Base-by-base conservation (phyloP, 2,113 vertebrate species). In the Tyrannus savana region DNA sequence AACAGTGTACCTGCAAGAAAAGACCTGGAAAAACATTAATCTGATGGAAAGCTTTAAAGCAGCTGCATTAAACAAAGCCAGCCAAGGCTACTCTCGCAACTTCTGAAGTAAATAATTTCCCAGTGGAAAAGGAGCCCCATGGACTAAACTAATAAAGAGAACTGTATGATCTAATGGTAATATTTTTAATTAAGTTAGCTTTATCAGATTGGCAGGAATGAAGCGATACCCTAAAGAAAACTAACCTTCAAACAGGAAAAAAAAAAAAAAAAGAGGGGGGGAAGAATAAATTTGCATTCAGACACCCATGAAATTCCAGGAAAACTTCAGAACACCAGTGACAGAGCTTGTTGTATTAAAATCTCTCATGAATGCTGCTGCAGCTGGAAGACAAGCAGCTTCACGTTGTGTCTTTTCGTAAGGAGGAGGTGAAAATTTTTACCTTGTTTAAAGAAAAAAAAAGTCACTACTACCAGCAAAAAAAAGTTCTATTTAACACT, bases 131-230 rank as follows among this genome's bases (percentile, higher is more conserved):
- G 85, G 77, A 95, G 73, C 89, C 96, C 93, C 46, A 55, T 74
- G 83, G 95, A 96, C 89, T 90, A 88, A 95, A 93, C 89, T 96
- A 96, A 95, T 94, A 94, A 96, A 96, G 95, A 89, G 90, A 96
- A 95, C 87, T 86, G 89, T 96, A 95, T 95, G 96, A 97, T 95
- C 95, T 95, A 96, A 96, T 90, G 91, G 92, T 95, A 97, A 88
- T 96, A 95, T 96, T 96, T 97, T 96, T 97, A 97, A 97, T 96
- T 97, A 97, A 97, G 95, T 89, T 85, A 84, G 89, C 55, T 95
- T 95, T 96, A 96, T 96, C 94, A 96, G 94, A 96, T 95, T 88
- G 87, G 95, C 96, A 95, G 85, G 55, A 91, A 95, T 52, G 87
- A 97, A 93, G 76, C 0, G 35, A 96, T 93, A 97, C 93, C 90